phyloP scores from a whole-genome alignment of 2,888 invertebrate species.

The Aphodius sticticus region DNA sequence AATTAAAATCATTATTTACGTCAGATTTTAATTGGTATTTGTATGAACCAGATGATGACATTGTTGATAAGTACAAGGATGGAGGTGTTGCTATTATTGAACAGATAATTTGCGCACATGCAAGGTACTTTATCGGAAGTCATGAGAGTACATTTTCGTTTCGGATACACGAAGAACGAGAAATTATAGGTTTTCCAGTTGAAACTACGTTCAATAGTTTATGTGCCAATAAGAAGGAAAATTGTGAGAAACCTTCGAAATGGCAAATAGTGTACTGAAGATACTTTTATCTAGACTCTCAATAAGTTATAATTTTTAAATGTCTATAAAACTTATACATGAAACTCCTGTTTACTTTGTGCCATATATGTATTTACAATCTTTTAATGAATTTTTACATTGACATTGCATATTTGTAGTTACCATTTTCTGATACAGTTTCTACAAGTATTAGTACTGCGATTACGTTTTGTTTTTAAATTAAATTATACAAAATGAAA shows the following conservation, averaged over 20 bases:
- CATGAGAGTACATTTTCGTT: constrained; percentile 96
- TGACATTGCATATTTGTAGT: neutral
- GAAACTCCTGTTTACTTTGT: neutral
- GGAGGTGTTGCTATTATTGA: constrained; percentile 93
- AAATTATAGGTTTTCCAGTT: constrained; percentile 87
- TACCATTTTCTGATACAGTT: neutral
- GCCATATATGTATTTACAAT: neutral
- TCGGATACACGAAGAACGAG: constrained; percentile 96
- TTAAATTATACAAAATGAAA: neutral
- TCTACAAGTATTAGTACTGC: no score
- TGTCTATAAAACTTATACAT: no score
- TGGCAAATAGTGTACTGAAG: constrained; percentile 74
- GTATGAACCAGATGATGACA: constrained; percentile 61
- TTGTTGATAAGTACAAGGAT: constrained; percentile 70
- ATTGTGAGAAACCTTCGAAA: constrained; percentile 77
- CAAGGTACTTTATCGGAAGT: constrained; percentile 89
- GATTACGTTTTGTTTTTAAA: neutral
- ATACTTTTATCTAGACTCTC: neutral
- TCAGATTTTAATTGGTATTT: constrained; percentile 52
- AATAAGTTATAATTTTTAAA: neutral
- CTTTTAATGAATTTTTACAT: neutral
- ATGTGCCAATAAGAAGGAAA: constrained; percentile 70
- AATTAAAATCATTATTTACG: constrained; percentile 61
- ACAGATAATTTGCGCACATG: constrained; percentile 93
- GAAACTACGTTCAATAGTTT: constrained; percentile 88